phyloP scores from a whole-genome alignment of 2,797 vertebrate genomes.

The Acipenser ruthenus region DNA sequence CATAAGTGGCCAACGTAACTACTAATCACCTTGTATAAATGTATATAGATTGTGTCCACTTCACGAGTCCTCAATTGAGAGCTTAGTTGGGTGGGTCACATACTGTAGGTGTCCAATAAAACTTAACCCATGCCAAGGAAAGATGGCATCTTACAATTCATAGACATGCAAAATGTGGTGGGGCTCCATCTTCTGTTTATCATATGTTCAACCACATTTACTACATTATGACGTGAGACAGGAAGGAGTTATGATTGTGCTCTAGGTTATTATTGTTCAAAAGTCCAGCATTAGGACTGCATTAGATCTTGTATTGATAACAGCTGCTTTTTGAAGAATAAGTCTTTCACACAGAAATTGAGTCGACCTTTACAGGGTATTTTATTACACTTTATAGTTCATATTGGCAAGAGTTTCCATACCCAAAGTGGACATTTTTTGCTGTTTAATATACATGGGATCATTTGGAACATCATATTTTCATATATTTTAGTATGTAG shows the following conservation, averaged over 20 bases:
- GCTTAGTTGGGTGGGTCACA: no score
- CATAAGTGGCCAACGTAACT: no score
- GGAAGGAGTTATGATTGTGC: slow-evolving; percentile 49
- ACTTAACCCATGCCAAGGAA: not conserved
- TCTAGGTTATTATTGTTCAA: slow-evolving; percentile 47
- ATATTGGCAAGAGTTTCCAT: slow-evolving; percentile 60
- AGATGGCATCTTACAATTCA: not conserved
- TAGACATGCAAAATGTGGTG: not conserved
- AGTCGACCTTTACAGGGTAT: slow-evolving; percentile 57
- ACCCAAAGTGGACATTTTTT: slow-evolving; percentile 49
- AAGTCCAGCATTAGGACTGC: slow-evolving; percentile 59
- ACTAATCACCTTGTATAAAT: no score
- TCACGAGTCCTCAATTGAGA: no score
- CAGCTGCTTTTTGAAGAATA: slow-evolving; percentile 65
- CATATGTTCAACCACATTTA: not conserved
- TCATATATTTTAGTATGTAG: slow-evolving; percentile 8
- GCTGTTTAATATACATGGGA: slow-evolving; percentile 52
- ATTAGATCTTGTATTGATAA: slow-evolving; percentile 71
- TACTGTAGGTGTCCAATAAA: no score
- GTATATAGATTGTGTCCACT: no score
- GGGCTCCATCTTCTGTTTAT: not conserved
- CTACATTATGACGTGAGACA: slow-evolving; percentile 1
- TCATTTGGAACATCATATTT: slow-evolving; percentile 52
- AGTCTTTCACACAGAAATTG: slow-evolving; percentile 59
- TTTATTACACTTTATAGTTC: slow-evolving; percentile 62